These are phyloP conservation scores for Dryas iulia DNA, from an alignment of 1,140 invertebrate species.

Conservation along the genomic window DNA sequence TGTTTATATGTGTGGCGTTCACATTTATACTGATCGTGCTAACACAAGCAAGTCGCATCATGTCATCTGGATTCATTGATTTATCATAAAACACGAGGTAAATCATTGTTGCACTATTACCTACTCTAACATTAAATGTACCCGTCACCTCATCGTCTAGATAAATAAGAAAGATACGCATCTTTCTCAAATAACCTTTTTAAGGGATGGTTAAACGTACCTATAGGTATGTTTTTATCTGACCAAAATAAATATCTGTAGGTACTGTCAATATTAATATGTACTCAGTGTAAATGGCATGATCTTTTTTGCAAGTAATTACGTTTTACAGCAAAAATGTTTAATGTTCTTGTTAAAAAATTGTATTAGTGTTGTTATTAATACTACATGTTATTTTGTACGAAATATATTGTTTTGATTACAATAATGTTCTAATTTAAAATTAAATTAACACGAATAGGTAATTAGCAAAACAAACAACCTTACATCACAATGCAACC, in stretches of 20 bases:
- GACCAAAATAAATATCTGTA: too few species aligned
- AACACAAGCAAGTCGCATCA: conserved; percentile 47
- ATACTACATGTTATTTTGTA: neutral
- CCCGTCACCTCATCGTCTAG: too few species aligned
- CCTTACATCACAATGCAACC: neutral
- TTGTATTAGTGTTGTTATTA: too few species aligned
- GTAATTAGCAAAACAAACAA: conserved; percentile 4
- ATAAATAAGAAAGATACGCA: too few species aligned
- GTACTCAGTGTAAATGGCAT: too few species aligned
- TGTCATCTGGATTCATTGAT: conserved; percentile 43
- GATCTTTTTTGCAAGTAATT: too few species aligned
- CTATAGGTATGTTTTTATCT: too few species aligned
- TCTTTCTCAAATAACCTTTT: too few species aligned
- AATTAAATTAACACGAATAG: neutral
- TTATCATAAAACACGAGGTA: conserved; percentile 5
- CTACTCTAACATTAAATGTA: neutral
- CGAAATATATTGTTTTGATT: neutral
- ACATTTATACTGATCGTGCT: conserved; percentile 54
- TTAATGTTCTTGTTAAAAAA: too few species aligned
- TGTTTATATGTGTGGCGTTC: conserved; percentile 53
- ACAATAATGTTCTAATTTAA: neutral
- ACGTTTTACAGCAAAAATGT: too few species aligned
- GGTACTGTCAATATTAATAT: too few species aligned
- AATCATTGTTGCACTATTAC: neutral
- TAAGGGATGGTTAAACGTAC: too few species aligned